Percentiles rank a stretch among this genome's conserved stretches.
phyloP scores from a whole-genome alignment of 2,888 invertebrate genomes.

The Mongoloraphidia duomilia region DNA sequence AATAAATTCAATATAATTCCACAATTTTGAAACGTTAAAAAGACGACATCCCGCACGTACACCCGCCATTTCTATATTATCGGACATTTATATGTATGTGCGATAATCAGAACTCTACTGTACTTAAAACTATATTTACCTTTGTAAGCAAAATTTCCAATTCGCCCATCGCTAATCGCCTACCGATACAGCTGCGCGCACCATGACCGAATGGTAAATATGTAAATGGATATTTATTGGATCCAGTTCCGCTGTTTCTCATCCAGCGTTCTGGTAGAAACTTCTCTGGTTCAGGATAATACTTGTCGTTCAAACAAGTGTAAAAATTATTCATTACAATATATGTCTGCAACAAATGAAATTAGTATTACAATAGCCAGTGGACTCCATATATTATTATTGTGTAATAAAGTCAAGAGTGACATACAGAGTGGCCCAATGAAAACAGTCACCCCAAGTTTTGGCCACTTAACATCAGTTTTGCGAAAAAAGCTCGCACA shows the following conservation, averaged over 20 bases:
- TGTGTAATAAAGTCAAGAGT: too few relatives aligned
- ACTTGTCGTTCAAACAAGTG: conserved; percentile 18
- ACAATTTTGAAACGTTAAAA: background rate
- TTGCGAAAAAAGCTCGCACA: too few relatives aligned
- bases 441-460: too few relatives aligned
- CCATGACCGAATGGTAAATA: conserved; percentile 55
- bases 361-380: too few relatives aligned
- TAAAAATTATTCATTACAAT: conserved; percentile 12
- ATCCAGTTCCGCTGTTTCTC: conserved; percentile 18
- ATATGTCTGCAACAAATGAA: too few relatives aligned
- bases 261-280: conserved; percentile 25
- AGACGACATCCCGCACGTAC: background rate
- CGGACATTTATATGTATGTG: conserved; percentile 9
- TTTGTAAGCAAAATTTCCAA: conserved; percentile 21
- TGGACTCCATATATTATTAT: too few relatives aligned
- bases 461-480: too few relatives aligned
- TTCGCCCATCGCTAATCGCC: conserved; percentile 54
- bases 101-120: conserved; percentile 4
- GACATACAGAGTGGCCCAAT: too few relatives aligned
- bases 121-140: too few relatives aligned
- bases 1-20: conserved; percentile 3
- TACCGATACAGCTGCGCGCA: conserved; percentile 51
- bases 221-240: conserved; percentile 41
- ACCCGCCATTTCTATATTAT: conserved; percentile 3
- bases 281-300: conserved; percentile 19